Percentiles rank a stretch among this genome's conserved stretches.
phyloP scores from a whole-genome alignment of 2,888 invertebrate species.

The Pinctada fucata region DNA sequence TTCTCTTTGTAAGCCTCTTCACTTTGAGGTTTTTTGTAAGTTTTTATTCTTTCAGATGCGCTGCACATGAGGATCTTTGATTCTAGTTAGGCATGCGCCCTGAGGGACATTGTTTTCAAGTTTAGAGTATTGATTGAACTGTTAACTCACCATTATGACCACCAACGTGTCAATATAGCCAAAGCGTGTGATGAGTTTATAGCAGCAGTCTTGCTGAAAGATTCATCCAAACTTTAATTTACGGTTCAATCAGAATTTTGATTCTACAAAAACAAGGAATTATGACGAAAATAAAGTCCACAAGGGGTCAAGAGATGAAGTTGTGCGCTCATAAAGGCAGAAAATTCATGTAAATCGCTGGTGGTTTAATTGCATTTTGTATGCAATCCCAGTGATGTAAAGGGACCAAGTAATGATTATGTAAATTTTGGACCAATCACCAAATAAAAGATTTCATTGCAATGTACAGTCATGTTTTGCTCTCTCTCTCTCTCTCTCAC shows the following conservation, averaged over 20 bases:
- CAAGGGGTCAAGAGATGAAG: background rate
- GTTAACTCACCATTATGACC: background rate
- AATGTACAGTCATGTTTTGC: no score
- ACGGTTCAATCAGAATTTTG: slow-evolving; percentile 1
- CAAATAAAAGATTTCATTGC: no score
- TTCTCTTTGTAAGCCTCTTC: no score
- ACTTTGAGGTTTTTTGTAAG: no score
- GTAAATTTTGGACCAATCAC: background rate
- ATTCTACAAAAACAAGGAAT: background rate
- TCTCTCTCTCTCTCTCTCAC: no score
- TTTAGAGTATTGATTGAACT: background rate
- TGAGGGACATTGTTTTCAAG: background rate
- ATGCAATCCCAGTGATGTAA: background rate
- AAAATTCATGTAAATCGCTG: background rate
- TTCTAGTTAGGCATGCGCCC: background rate
- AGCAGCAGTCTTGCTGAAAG: background rate
- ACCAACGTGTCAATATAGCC: background rate
- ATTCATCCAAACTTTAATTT: background rate
- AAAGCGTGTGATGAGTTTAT: background rate
- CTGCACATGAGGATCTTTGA: background rate
- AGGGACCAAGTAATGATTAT: background rate
- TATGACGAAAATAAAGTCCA: background rate
- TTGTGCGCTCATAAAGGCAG: background rate
- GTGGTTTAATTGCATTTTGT: background rate
- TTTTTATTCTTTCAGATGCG: no score